Evolutionary conservation across 2,113 vertebrate genomes (phyloP).

Genomic region (Sinocyclocheilus rhinocerous): DNA sequence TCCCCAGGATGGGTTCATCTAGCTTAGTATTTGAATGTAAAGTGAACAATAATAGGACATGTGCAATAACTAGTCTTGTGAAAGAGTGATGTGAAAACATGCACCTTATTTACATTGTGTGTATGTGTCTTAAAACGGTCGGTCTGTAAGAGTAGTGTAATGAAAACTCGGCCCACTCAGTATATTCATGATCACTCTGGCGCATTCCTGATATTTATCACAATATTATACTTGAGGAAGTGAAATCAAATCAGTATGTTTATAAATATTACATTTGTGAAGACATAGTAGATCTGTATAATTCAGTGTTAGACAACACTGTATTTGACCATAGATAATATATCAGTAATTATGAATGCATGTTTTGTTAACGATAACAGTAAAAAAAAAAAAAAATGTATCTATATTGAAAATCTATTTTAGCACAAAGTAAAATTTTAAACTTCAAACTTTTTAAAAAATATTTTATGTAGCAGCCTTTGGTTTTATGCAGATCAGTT

Average conservation of each 20-base stretch:
- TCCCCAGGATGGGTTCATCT: neutral
- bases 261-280: neutral
- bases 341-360: neutral
- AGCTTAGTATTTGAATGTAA: no score
- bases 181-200: neutral
- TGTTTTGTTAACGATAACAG: neutral
- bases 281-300: neutral
- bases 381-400: neutral
- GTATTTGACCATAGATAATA: neutral
- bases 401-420: neutral
- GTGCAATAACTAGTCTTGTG: neutral
- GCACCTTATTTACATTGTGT: no score
- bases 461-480: no score
- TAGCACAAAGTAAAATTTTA: neutral
- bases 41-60: neutral
- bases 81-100: no score
- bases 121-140: neutral
- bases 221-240: no score
- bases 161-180: neutral
- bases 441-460: no score
- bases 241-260: neutral
- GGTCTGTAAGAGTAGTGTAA: neutral
- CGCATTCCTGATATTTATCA: conserved; percentile 10
- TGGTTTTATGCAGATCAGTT: neutral
- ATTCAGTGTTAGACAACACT: neutral